Conservation (phyloP, 2,888 invertebrate genomes). For the Andrena fulva region DNA sequence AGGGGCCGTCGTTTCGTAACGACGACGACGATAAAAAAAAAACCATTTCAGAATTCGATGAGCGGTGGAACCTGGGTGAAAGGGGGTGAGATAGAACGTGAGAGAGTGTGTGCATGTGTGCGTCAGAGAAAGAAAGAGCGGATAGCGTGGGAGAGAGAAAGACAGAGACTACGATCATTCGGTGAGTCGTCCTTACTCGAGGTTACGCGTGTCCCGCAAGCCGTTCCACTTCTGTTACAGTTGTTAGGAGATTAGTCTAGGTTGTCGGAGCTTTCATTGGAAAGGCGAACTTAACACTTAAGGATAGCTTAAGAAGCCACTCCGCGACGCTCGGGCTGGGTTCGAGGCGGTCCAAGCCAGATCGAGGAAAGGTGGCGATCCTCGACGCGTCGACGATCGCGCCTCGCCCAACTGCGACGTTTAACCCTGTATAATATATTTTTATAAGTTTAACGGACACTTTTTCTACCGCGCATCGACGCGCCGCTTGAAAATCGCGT, state of each 20-base stretch:
- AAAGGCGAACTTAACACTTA: conserved; percentile 56
- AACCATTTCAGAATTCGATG: no score
- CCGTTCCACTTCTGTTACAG: conserved; percentile 67
- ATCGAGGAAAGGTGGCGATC: conserved; percentile 21
- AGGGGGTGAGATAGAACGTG: background rate
- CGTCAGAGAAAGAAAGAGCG: background rate
- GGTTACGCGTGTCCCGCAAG: conserved; percentile 56
- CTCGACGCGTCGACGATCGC: conserved; percentile 16
- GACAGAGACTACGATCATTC: conserved; percentile 49
- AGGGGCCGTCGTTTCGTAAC: conserved; percentile 32
- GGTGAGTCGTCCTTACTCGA: conserved; percentile 51
- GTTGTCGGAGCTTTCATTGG: conserved; percentile 43
- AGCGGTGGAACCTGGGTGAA: no score
- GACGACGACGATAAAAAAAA: background rate
- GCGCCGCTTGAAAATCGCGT: conserved; percentile 30
- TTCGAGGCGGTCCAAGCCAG: background rate
- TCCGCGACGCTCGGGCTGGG: conserved; percentile 35
- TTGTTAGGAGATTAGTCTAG: conserved; percentile 60
- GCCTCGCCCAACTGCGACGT: conserved; percentile 31
- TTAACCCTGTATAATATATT: conserved; percentile 71
- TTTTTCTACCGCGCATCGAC: conserved; percentile 42
- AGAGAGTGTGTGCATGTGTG: background rate
- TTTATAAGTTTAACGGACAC: conserved; percentile 64
- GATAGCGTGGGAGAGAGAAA: conserved; percentile 34
- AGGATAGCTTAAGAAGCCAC: conserved; percentile 51